These are phyloP conservation scores for Drosophila diplacantha DNA, from an alignment of 2,888 invertebrate genomes.

Conservation along the genomic window DNA sequence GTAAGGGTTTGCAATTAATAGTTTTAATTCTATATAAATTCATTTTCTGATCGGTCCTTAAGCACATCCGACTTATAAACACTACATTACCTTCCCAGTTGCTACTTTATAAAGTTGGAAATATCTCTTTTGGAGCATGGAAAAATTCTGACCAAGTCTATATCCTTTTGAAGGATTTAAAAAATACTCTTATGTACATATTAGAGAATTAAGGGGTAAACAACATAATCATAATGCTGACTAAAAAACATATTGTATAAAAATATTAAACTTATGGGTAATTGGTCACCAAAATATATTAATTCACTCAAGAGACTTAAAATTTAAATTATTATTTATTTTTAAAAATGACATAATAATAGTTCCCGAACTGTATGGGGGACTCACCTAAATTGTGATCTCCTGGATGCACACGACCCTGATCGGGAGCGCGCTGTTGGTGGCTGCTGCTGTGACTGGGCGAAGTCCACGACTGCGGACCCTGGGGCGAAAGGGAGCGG, in stretches of 20 bases:
- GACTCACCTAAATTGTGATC: conserved; percentile 78
- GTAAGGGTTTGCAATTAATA: neutral
- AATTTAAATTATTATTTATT: conserved; percentile 17
- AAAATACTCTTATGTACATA: neutral
- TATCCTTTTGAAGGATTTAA: neutral
- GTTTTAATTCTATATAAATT: neutral
- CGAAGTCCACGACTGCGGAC: conserved; percentile 77
- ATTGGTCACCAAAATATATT: neutral
- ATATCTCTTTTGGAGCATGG: neutral
- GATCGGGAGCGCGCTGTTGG: conserved; percentile 76
- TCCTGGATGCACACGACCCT: conserved; percentile 78
- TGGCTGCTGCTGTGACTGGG: conserved; percentile 77
- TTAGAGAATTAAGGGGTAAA: neutral
- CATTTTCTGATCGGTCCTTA: neutral
- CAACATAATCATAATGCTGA: neutral
- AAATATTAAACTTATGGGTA: neutral
- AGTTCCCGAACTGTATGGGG: neutral
- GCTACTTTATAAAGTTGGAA: no score
- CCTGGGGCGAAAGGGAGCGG: conserved; percentile 78
- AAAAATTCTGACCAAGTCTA: neutral
- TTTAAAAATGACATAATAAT: conserved; percentile 8
- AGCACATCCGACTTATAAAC: no score
- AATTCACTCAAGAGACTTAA: neutral
- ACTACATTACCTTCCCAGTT: no score
- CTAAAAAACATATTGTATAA: neutral